A percentile compares a stretch with the other conserved stretches of the same genome.
These are phyloP conservation scores for Cephus sareptanus DNA, from an alignment of 2,888 invertebrate species.

Conservation along the genomic window DNA sequence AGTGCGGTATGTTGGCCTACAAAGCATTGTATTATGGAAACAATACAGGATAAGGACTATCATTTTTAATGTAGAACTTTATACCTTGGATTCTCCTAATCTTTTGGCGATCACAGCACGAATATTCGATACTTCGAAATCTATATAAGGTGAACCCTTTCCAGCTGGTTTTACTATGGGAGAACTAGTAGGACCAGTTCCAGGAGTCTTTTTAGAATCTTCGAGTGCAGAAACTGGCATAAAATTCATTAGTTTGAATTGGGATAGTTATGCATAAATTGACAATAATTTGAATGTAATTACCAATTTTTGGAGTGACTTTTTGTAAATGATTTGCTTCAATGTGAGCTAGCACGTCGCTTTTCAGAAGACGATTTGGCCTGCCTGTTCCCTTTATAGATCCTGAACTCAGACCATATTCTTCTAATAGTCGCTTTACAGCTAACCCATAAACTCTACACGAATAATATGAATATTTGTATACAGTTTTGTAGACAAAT, in stretches of 20 bases:
- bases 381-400: constrained; percentile 71
- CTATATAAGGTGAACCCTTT: constrained; percentile 63
- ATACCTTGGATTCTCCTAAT: constrained; percentile 73
- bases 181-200: background rate
- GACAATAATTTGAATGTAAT: background rate
- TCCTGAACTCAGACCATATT: constrained; percentile 68
- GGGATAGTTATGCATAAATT: background rate
- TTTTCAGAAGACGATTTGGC: constrained; percentile 72
- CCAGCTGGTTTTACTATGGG: constrained; percentile 36
- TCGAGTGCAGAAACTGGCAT: constrained; percentile 6
- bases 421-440: constrained; percentile 71
- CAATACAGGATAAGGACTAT: background rate
- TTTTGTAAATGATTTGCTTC: constrained; percentile 64
- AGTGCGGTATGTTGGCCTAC: constrained; percentile 74
- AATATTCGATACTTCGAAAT: constrained; percentile 72
- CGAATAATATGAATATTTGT: constrained; percentile 3
- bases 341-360: constrained; percentile 69
- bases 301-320: constrained; percentile 55
- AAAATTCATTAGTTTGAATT: background rate
- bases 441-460: constrained; percentile 70
- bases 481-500: constrained; percentile 7
- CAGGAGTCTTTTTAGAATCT: background rate
- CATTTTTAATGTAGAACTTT: background rate
- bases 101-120: constrained; percentile 74
- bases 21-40: constrained; percentile 36